Base-by-base conservation (phyloP, 2,113 vertebrate genomes). In the Sciurus niger region DNA sequence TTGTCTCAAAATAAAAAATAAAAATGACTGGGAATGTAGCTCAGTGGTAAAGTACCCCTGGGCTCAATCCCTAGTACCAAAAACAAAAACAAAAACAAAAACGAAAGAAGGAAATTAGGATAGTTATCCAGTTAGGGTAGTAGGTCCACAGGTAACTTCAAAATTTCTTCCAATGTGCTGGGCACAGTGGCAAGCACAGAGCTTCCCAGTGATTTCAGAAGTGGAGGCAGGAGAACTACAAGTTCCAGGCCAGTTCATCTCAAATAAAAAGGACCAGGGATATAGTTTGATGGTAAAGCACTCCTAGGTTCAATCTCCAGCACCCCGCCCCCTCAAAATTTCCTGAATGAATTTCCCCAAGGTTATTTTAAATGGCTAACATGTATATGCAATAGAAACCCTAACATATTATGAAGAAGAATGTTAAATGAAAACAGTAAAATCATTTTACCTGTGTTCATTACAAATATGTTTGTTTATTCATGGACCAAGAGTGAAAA, bases 401-500 rank as follows among this genome's bases (percentile, higher is more conserved):
- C 85, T 63, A 43, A 7, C 40, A 8, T 46, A 67, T 25, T 51
- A 84, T 32, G 68, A 70, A 65, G 60, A 89, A 91, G 85, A 63
- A 63, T 63, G 60, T 63, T 63, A 63, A 63, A 63, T 84, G 22
- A 83, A 85, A 79, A 78, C 84, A 87, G 24, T 48, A 92, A 95
- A 90, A 72, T 46, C 73, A 77, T 55, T 30, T 24, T 84, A 46
- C 63, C 46, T 92, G 43, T 77, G 8, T 94, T 92, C 84, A 30
- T 48, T 93, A 84, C 80, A 73, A 90, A 72, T 82, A 87, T 55
- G 70, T 48, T n/a, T 63, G 43, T 24, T 89, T 90, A 16, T 85
- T 95, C 18, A 67, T 46, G 20, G 18, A 37, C 72, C 65, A 85
- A 93, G 24, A 82, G 92, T 84, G 77, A n/a, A 70, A 90, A 92